Conservation (phyloP, 2,797 vertebrate species). For the Carduelis carduelis region DNA sequence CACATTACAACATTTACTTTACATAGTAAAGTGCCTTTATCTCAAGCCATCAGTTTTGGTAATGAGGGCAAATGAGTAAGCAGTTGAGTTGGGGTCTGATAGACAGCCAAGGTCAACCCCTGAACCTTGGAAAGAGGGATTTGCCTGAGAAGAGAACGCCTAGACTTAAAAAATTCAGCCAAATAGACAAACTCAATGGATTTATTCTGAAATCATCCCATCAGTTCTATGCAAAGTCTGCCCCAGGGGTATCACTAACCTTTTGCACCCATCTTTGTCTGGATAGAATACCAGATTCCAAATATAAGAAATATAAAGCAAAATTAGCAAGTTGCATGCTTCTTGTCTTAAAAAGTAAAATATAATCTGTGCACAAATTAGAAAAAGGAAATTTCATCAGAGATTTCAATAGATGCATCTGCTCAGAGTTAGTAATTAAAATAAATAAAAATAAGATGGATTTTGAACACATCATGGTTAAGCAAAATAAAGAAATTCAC, state of each 20-base stretch:
- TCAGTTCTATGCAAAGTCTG: neutral
- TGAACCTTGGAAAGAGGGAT: neutral
- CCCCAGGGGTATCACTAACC: neutral
- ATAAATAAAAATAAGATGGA: neutral
- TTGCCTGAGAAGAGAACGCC: neutral
- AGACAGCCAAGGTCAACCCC: neutral
- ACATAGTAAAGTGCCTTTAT: fast-evolving
- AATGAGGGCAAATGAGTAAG: neutral
- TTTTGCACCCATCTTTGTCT: neutral
- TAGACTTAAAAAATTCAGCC: neutral
- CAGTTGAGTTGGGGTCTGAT: neutral
- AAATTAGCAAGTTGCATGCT: fast-evolving
- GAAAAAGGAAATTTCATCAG: neutral
- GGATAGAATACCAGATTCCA: neutral
- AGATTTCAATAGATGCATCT: neutral
- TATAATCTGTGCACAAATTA: neutral
- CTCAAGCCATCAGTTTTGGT: fast-evolving
- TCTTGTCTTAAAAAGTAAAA: neutral
- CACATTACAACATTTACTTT: neutral
- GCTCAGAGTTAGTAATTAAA: neutral
- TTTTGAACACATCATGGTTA: neutral
- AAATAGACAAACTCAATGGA: neutral
- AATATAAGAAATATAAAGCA: neutral
- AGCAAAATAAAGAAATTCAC: neutral
- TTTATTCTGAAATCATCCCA: neutral